Conservation (phyloP, 2,888 invertebrate genomes). For the Boloria selene region DNA sequence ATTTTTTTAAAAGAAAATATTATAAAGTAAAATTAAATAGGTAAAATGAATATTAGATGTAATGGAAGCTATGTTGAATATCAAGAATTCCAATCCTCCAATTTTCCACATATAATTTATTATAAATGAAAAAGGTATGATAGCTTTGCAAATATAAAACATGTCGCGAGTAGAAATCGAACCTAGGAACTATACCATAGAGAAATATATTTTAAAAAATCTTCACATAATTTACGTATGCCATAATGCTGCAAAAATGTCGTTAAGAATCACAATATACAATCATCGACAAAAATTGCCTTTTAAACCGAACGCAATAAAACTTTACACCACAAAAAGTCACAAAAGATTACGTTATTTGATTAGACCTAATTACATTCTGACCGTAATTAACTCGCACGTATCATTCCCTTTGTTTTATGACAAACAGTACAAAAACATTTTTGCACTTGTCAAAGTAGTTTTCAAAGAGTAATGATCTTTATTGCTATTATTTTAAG, state of each 20-base stretch:
- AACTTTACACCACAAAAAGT: constrained; percentile 58
- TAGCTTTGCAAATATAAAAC: too few species aligned
- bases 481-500: constrained; percentile 44
- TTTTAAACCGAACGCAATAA: constrained; percentile 33
- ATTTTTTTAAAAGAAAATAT: too few species aligned
- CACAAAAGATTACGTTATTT: constrained; percentile 75
- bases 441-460: constrained; percentile 27
- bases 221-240: neutral
- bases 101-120: too few species aligned
- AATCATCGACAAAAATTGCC: constrained; percentile 17
- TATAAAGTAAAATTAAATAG: too few species aligned
- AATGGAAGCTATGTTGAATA: too few species aligned
- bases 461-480: constrained; percentile 45
- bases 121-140: too few species aligned
- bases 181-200: too few species aligned
- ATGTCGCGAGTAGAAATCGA: too few species aligned
- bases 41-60: too few species aligned
- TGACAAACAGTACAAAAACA: constrained; percentile 58
- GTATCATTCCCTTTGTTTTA: constrained; percentile 79
- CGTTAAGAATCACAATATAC: constrained; percentile 17
- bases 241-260: constrained; percentile 9
- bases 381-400: constrained; percentile 76
- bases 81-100: too few species aligned
- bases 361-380: constrained; percentile 80
- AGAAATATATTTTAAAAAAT: neutral